These are phyloP conservation scores for Scaptomyza flava DNA, from an alignment of 2,888 invertebrate species.

Conservation along the genomic window DNA sequence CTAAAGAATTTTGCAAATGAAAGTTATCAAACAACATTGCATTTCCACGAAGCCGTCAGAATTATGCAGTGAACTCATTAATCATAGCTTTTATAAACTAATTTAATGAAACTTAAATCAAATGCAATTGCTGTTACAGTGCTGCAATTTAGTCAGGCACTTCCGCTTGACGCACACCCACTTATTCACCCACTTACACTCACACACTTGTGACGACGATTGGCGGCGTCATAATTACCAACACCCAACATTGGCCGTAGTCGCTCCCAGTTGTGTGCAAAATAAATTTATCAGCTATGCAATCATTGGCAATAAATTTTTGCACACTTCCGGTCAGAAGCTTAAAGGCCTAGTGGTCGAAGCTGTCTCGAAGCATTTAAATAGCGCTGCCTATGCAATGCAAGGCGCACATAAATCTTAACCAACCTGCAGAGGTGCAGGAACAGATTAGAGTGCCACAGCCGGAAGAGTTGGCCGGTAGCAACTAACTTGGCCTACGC, in stretches of 20 bases:
- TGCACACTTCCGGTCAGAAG: slow-evolving; percentile 41
- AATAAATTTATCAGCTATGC: slow-evolving; percentile 73
- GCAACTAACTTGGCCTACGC: slow-evolving; percentile 38
- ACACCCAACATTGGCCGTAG: slow-evolving; percentile 22
- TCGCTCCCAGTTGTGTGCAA: slow-evolving; percentile 49
- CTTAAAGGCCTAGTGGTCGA: slow-evolving; percentile 29
- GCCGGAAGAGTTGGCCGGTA: slow-evolving; percentile 20
- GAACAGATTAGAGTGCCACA: slow-evolving; percentile 56
- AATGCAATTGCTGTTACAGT: slow-evolving; percentile 51
- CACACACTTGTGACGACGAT: slow-evolving; percentile 20
- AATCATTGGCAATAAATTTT: slow-evolving; percentile 71
- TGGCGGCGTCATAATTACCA: slow-evolving; percentile 67
- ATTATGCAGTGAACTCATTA: slow-evolving; percentile 50
- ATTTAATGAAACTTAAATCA: slow-evolving; percentile 66
- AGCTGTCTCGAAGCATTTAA: slow-evolving; percentile 54
- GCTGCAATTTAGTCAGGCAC: slow-evolving; percentile 65
- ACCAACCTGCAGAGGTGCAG: slow-evolving; percentile 47
- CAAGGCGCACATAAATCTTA: slow-evolving; percentile 70
- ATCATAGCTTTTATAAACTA: slow-evolving; percentile 46
- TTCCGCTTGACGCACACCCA: slow-evolving; percentile 41
- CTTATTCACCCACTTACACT: slow-evolving; percentile 8
- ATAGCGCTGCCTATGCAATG: slow-evolving; percentile 70
- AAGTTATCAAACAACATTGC: slow-evolving; percentile 18
- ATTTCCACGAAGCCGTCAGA: slow-evolving; percentile 28
- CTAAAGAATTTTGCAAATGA: not conserved